Evolutionary conservation across 2,888 invertebrate species (phyloP), one percentile per base, ranked within the genome.

Genomic region (Anoplius nigerrimus): DNA sequence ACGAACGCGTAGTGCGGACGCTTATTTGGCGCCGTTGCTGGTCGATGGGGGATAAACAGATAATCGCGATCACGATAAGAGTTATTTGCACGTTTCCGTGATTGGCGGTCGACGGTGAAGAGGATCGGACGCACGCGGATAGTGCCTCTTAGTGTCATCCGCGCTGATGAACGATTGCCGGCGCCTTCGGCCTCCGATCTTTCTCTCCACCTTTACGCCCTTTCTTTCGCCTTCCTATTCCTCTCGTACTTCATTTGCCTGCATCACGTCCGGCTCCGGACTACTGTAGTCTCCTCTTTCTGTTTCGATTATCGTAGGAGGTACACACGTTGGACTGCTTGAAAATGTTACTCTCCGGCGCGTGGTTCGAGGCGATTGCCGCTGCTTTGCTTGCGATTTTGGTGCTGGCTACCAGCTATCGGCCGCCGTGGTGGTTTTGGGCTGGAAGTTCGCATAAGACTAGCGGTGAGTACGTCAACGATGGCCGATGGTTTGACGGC

Each of bases 341-440:
- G 63, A 68, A 68, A 70, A 86, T 86, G 86, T 54, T 85, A 60
- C 74, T 84, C 55, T 82, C 79, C 71, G 84, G 77, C 67, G 83
- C 75, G 21, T 87, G 86, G 87, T 84, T 87, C 78, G 87, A 87
- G 75, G 76, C 81, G 11, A 78, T 87, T 59, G 84, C 82, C 27
- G 82, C 82, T 20, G 75, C 84, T 59, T 75, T 87, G 22, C 75
- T 86, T 69, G 76, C 84, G 22, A 69, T 86, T 66, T 64, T 88
- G 57, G 74, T 87, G 27, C 71, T 86, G 58, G 86, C 83, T 20
- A 86, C 85, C 18, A 83, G 84, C 51, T 86, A 82, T 62, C 82
- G 86, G 55, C 85, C 88, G 6, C 82, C 85, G 24, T 87, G 86
- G 86, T 84, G 85, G 82, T 86, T 86, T 69, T 84, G 84, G 82